Percentiles rank a stretch among this genome's conserved stretches.
These are phyloP conservation scores for Argopecten irradians DNA, from an alignment of 1,140 invertebrate species.

Conservation along the genomic window DNA sequence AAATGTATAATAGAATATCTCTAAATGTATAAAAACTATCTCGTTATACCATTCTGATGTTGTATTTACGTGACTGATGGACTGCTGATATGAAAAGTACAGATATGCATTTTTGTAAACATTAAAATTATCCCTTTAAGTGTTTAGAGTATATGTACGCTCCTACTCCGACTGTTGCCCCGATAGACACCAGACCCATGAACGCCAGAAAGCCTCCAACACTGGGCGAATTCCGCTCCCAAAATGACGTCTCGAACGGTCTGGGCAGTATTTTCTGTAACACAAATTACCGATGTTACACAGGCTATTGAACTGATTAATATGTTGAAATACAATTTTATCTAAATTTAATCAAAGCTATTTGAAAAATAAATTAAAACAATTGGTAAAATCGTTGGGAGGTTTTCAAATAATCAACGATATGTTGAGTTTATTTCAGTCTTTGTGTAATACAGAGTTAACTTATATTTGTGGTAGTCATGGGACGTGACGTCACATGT, in stretches of 20 bases:
- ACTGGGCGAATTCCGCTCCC: neutral
- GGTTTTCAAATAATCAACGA: neutral
- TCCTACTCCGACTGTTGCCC: neutral
- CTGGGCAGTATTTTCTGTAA: constrained; percentile 25
- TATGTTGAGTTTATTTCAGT: neutral
- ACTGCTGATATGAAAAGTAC: neutral
- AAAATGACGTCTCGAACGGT: constrained; percentile 7
- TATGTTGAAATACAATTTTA: neutral
- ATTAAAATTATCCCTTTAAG: neutral
- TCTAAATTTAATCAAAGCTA: neutral
- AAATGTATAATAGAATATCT: neutral
- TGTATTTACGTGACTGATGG: neutral
- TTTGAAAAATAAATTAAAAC: neutral
- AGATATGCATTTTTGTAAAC: neutral
- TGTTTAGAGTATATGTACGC: neutral
- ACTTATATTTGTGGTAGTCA: no score
- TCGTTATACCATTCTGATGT: neutral
- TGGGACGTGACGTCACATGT: no score
- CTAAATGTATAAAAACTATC: neutral
- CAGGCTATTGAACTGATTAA: neutral
- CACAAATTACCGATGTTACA: neutral
- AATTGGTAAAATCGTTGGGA: neutral
- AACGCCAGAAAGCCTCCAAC: constrained; percentile 20
- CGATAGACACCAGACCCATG: neutral
- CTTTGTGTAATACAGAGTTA: neutral